Evolutionary conservation across 2,888 invertebrate genomes (phyloP), one percentile per base, ranked within the genome.

Genomic region (Cryptus armator): DNA sequence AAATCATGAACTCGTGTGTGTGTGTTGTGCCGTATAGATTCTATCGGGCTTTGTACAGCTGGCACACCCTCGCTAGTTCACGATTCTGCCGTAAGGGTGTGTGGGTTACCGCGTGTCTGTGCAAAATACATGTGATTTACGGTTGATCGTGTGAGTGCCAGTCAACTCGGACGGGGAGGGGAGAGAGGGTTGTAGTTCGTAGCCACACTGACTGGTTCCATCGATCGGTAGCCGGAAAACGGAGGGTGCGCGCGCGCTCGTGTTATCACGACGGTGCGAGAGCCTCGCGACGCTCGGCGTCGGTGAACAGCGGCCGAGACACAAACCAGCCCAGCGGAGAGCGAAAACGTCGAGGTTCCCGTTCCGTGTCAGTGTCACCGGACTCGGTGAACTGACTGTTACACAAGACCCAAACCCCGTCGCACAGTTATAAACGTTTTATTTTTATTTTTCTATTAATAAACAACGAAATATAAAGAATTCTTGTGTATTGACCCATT

Each of bases 321-420:
- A 19, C 56, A 71, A n/a, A 74, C 59, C 68, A 56, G 46, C 48
- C 46, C 46, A 19, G 68, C 72, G 56, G 44, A 67, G 51, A 68
- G 74, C 72, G 46, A 80, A 83, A 75, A 53, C 80, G 75, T 75
- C 70, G 83, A 70, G 59, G 53, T 56, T 46, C 24, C 56, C 71
- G 46, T 48, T 68, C 29, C 12, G 51, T 77, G 72, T 84, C 81
- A 84, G 84, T 84, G 72, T 84, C 81, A 81, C 77, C 84, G 76
- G 81, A 84, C 77, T 81, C 84, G 84, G 81, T 81, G 72, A 77
- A 77, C 81, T 29, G 77, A 48, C 68, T 72, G 48, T 59, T 37
- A 64, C 37, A 5, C 24, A 9, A 46, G n/a, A 16, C 56, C 37
- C 10, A 48, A 48, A 19, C 53, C 37, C 37, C 19, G 2, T 19